These are phyloP conservation scores for Danaus chrysippus DNA, from an alignment of 2,888 invertebrate genomes.

Conservation along the genomic window DNA sequence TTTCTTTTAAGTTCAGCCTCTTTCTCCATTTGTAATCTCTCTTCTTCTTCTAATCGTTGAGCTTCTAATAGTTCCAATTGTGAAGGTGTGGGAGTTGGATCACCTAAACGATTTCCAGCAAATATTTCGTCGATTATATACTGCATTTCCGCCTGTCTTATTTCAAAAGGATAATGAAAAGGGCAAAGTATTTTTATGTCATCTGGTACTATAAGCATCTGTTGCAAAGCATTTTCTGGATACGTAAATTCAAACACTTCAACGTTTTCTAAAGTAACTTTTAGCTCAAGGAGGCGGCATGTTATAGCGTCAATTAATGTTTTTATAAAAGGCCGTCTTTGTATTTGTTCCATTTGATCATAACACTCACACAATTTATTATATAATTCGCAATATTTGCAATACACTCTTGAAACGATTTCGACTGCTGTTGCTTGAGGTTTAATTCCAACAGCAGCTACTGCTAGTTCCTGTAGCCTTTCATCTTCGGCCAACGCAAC, in stretches of 20 bases:
- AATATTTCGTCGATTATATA: constrained; percentile 67
- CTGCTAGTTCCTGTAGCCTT: constrained; percentile 55
- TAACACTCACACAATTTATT: constrained; percentile 79
- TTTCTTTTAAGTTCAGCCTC: constrained; percentile 51
- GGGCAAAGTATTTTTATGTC: constrained; percentile 82
- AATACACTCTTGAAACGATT: constrained; percentile 71
- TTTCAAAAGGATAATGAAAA: constrained; percentile 81
- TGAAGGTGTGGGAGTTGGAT: constrained; percentile 58
- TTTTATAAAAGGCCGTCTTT: constrained; percentile 77
- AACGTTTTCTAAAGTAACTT: constrained; percentile 75
- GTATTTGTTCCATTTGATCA: constrained; percentile 81
- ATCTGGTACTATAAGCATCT: constrained; percentile 83
- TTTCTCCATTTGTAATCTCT: constrained; percentile 47
- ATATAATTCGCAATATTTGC: constrained; percentile 73
- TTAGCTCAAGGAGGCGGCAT: constrained; percentile 79
- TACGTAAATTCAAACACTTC: constrained; percentile 83
- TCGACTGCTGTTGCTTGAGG: constrained; percentile 72
- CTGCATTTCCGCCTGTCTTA: constrained; percentile 65
- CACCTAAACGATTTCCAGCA: constrained; percentile 62
- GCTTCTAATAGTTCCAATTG: constrained; percentile 53
- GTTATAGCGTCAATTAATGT: constrained; percentile 79
- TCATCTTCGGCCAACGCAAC: constrained; percentile 51
- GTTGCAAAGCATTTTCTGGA: constrained; percentile 84
- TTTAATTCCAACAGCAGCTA: constrained; percentile 52
- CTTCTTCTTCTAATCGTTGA: constrained; percentile 49